phyloP scores from a whole-genome alignment of 2,113 vertebrate species.

The Sorex fumeus region DNA sequence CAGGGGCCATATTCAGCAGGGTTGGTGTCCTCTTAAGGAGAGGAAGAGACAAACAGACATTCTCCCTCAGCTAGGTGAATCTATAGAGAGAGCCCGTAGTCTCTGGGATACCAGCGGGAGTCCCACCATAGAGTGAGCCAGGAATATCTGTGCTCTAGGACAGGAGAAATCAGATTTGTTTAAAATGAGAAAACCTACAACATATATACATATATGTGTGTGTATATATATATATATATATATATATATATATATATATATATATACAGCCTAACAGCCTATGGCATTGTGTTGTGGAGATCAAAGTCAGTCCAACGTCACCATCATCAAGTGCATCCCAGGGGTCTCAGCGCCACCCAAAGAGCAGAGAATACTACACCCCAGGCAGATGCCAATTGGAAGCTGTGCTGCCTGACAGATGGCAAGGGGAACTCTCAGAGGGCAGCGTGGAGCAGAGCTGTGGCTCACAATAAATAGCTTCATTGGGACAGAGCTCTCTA shows the following conservation, averaged over 20 bases:
- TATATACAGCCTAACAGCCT: neutral
- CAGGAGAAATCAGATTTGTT: too few species aligned
- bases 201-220: too few species aligned
- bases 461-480: constrained; percentile 37
- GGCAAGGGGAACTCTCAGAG: constrained; percentile 38
- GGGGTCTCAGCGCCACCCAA: constrained; percentile 26
- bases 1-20: neutral
- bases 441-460: constrained; percentile 52
- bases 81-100: neutral
- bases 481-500: constrained; percentile 12
- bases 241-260: too few species aligned
- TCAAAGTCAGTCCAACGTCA: constrained; percentile 19
- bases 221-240: too few species aligned
- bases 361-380: constrained; percentile 27
- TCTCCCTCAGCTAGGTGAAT: neutral
- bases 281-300: constrained; percentile 36
- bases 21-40: neutral
- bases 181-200: too few species aligned
- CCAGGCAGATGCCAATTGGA: constrained; percentile 22
- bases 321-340: constrained; percentile 49
- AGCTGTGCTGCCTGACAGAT: constrained; percentile 30
- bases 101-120: too few species aligned
- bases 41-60: neutral
- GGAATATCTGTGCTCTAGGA: neutral
- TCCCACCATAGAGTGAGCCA: neutral